Conservation (phyloP, 1,140 invertebrate genomes). For the Idris sp. region DNA sequence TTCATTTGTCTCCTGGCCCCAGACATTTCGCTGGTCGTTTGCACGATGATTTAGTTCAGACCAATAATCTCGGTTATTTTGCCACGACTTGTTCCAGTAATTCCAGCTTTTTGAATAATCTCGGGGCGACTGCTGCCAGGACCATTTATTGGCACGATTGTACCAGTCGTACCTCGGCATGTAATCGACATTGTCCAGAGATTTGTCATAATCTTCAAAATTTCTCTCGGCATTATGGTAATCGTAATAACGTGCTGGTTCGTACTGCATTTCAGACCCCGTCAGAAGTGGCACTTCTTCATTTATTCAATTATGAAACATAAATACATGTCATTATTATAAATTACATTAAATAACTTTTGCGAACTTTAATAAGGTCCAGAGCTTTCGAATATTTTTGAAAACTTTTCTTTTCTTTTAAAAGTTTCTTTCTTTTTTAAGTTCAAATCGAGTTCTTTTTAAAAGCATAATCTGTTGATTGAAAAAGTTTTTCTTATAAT, state of each 20-base stretch:
- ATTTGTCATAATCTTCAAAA: conserved; percentile 27
- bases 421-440: no score
- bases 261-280: conserved; percentile 21
- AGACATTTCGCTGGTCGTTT: conserved; percentile 12
- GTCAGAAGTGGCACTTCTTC: conserved; percentile 6
- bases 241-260: conserved; percentile 13
- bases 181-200: conserved; percentile 27
- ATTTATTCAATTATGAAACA: neutral
- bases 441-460: no score
- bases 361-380: no score
- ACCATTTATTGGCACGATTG: conserved; percentile 54
- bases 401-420: no score
- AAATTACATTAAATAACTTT: no score
- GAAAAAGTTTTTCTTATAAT: no score
- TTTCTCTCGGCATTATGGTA: conserved; percentile 1
- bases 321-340: neutral
- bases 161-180: conserved; percentile 31
- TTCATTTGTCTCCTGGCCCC: conserved; percentile 39
- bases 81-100: conserved; percentile 52
- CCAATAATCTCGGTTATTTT: conserved; percentile 61
- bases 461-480: no score
- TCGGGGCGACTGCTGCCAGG: conserved; percentile 48
- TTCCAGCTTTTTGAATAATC: conserved; percentile 56
- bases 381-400: no score
- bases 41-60: conserved; percentile 33